phyloP scores from a whole-genome alignment of 2,888 invertebrate genomes.

The Esperia sulphurella region DNA sequence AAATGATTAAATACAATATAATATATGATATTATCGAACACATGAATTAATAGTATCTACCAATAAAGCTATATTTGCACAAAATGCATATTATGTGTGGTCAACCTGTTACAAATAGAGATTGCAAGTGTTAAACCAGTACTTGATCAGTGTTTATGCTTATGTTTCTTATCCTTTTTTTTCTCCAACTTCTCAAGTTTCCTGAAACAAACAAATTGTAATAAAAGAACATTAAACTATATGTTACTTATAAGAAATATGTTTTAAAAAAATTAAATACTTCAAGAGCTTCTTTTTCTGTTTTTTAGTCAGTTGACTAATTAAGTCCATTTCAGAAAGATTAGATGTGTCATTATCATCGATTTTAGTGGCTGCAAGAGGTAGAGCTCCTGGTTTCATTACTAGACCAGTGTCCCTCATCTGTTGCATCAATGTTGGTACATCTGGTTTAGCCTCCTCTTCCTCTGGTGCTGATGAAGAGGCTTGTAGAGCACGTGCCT shows the following conservation, averaged over 20 bases:
- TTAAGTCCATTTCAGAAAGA: slow-evolving; percentile 86
- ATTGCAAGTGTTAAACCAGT: background rate
- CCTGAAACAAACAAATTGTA: slow-evolving; percentile 42
- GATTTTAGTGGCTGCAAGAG: slow-evolving; percentile 75
- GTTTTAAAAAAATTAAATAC: slow-evolving; percentile 59
- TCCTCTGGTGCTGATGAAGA: slow-evolving; percentile 86
- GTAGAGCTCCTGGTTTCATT: slow-evolving; percentile 88
- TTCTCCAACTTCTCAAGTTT: slow-evolving; percentile 85
- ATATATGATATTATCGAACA: no score
- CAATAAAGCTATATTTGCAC: no score
- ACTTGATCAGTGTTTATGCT: slow-evolving; percentile 42
- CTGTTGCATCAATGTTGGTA: slow-evolving; percentile 88
- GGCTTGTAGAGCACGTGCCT: slow-evolving; percentile 86
- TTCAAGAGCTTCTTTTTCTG: slow-evolving; percentile 95
- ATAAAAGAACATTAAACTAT: no score
- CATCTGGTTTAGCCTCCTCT: slow-evolving; percentile 76
- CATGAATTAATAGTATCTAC: no score
- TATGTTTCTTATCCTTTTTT: slow-evolving; percentile 68
- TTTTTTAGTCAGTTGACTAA: slow-evolving; percentile 90
- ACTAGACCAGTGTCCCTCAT: slow-evolving; percentile 95
- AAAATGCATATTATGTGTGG: no score
- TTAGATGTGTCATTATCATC: slow-evolving; percentile 79
- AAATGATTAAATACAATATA: no score
- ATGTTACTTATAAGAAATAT: background rate
- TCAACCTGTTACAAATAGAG: background rate